These are phyloP conservation scores for Clarias laeviceps DNA, from an alignment of 2,797 vertebrate genomes.

Conservation along the genomic window DNA sequence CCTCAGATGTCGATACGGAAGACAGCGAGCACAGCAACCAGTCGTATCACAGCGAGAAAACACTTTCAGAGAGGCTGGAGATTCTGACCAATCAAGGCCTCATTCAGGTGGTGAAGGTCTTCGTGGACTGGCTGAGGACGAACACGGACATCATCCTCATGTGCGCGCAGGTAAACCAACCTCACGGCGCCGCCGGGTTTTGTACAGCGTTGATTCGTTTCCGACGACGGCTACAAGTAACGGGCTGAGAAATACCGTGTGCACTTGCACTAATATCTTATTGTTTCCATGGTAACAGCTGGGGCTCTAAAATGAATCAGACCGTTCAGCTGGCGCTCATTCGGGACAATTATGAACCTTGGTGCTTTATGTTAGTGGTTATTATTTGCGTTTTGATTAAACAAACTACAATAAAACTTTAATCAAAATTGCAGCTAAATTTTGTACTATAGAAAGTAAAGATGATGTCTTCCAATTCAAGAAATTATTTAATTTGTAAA, in stretches of 20 bases:
- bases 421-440: neutral
- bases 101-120: conserved; percentile 91
- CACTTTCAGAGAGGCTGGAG: conserved; percentile 87
- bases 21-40: conserved; percentile 84
- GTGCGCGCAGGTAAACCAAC: conserved; percentile 85
- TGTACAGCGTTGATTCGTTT: neutral
- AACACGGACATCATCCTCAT: conserved; percentile 96
- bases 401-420: no score
- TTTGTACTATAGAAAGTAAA: neutral
- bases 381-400: neutral
- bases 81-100: conserved; percentile 88
- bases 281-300: neutral
- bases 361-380: neutral
- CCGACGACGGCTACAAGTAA: neutral
- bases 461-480: neutral
- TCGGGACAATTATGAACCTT: neutral
- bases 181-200: neutral
- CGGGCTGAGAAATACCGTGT: neutral
- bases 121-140: conserved; percentile 93
- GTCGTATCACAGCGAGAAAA: conserved; percentile 85
- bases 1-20: conserved; percentile 84
- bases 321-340: neutral
- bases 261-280: neutral
- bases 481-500: neutral
- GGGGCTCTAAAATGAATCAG: neutral